Evolutionary conservation across 2,113 vertebrate species (phyloP).

Genomic region (Rhinoptilus africanus): DNA sequence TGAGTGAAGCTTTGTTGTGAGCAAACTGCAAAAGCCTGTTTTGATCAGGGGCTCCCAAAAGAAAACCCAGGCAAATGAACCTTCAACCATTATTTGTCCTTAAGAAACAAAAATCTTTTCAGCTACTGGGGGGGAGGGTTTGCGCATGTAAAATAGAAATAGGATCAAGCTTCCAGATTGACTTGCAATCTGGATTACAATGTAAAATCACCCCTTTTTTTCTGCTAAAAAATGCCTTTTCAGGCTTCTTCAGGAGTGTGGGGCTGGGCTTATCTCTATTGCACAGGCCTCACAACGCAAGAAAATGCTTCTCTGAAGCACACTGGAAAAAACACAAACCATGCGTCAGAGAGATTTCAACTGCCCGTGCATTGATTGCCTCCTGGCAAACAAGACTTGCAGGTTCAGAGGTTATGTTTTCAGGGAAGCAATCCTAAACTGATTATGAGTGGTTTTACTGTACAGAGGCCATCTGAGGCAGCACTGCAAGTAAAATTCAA

Average conservation of each 20-base stretch:
- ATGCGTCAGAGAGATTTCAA: not conserved
- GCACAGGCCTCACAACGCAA: not conserved
- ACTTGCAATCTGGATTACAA: not conserved
- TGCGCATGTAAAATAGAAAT: not conserved
- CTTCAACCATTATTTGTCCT: fast-evolving
- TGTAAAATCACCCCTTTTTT: not conserved
- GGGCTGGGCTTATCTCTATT: not conserved
- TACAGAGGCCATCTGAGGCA: not conserved
- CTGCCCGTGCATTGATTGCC: not conserved
- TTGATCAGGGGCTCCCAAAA: not conserved
- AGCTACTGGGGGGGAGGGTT: not conserved
- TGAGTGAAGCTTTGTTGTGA: not conserved
- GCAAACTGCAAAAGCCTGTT: not conserved
- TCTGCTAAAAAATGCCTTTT: not conserved
- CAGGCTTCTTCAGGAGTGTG: not conserved
- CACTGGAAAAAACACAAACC: not conserved
- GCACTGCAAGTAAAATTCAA: not conserved
- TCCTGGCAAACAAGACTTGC: not conserved
- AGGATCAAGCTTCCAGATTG: not conserved
- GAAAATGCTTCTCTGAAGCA: not conserved
- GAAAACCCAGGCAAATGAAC: not conserved
- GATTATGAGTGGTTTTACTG: not conserved
- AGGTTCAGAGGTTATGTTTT: not conserved
- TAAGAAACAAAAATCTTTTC: not conserved
- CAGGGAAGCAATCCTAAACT: not conserved